Evolutionary conservation across 2,113 vertebrate genomes (phyloP).

Genomic region (Vanacampus margaritifer): DNA sequence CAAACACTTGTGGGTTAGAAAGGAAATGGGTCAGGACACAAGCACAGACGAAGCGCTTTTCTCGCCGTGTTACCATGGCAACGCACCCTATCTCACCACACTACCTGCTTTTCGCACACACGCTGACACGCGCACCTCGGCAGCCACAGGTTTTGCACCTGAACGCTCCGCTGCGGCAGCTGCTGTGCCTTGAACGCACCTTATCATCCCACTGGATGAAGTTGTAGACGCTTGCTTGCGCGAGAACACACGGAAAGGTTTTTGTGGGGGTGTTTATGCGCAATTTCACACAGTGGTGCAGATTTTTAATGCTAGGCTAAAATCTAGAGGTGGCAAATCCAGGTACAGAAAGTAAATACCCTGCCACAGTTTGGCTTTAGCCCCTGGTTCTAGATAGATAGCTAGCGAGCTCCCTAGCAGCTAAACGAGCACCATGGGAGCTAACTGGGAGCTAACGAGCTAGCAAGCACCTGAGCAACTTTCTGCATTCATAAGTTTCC

Average conservation of each 20-base stretch:
- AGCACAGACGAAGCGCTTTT: slow-evolving; percentile 66
- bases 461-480: too few relatives aligned
- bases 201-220: slow-evolving; percentile 12
- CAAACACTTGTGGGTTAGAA: slow-evolving; percentile 74
- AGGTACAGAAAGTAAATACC: too few relatives aligned
- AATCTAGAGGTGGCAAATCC: neutral
- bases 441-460: too few relatives aligned
- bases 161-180: slow-evolving; percentile 53
- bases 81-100: slow-evolving; percentile 62
- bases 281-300: neutral
- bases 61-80: slow-evolving; percentile 77
- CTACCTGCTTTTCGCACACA: slow-evolving; percentile 44
- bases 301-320: neutral
- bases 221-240: neutral
- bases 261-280: neutral
- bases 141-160: slow-evolving; percentile 66
- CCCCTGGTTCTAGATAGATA: too few relatives aligned
- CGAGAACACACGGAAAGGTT: neutral
- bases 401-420: too few relatives aligned
- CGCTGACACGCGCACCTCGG: slow-evolving; percentile 15
- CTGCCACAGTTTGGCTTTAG: too few relatives aligned
- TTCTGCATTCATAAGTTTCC: too few relatives aligned
- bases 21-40: slow-evolving; percentile 78
- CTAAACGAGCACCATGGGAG: too few relatives aligned
- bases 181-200: slow-evolving; percentile 11